Base-by-base conservation (phyloP, 2,113 vertebrate genomes). In the Chitala chitala region DNA sequence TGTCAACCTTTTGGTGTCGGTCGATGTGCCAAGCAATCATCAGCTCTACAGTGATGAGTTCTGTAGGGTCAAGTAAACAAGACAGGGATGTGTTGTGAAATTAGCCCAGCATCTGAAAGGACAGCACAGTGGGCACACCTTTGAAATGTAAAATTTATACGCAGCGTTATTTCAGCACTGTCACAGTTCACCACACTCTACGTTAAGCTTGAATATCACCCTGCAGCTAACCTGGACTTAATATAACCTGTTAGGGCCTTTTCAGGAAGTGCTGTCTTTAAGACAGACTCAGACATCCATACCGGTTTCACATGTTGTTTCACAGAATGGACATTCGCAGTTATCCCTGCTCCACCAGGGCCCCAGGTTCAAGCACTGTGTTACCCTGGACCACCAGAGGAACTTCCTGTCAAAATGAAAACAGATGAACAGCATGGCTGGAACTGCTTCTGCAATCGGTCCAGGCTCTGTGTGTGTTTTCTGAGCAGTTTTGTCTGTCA, bases 21-120 rank as follows among this genome's bases (percentile, higher is more conserved):
- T 20, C 64, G 24, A 1, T 38, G 58, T 26, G 71, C 71, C 3
- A 50, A 72, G 81, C 82, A 66, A 76, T 73, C 75, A 71, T 73
- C 72, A 65, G 48, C 40, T 71, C 69, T 77, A 72, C 74, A 74
- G 38, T 69, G 29, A 54, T 71, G 58, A 65, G 6, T 29, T 64
- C 55, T 73, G 73, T 66, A 65, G 68, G 78, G 75, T 74, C 54
- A 17, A 78, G 74, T 78, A 73, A 46, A 81, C 81, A 73, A 75
- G 74, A 84, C 81, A 80, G 73, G 73, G 79, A 75, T 78, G 76
- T 76, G 71, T 69, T 78, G 78, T 82, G 76, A 78, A 77, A 83
- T 79, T 80, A 83, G 72, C 77, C 76, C 29, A 74, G 58, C 44
- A 29, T 44, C 38, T 64, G 58, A 73, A 73, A 64, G 5, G 56